Percentiles rank a stretch among this genome's conserved stretches.
Evolutionary conservation across 2,113 vertebrate species (phyloP).

Genomic region (Pogonocichla stellata): DNA sequence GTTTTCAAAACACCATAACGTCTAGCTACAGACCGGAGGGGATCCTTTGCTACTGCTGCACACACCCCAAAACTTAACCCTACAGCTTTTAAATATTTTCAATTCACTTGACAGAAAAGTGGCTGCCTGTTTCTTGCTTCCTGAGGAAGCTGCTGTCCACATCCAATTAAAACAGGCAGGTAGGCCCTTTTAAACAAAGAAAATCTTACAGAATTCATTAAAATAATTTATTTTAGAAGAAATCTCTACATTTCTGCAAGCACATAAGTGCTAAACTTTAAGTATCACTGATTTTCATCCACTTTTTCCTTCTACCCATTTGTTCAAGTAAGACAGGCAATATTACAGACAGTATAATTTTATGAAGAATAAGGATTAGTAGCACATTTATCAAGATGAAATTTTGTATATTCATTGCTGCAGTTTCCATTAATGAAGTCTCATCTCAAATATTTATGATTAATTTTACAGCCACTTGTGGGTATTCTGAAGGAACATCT

Average conservation of each 20-base stretch:
- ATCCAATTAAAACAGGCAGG: background rate
- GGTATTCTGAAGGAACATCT: background rate
- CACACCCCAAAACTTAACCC: background rate
- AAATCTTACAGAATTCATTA: background rate
- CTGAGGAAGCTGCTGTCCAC: background rate
- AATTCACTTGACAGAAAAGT: background rate
- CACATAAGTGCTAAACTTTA: background rate
- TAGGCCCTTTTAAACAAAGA: background rate
- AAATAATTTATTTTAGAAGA: background rate
- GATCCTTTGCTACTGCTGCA: background rate
- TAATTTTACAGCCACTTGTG: background rate
- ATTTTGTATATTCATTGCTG: constrained; percentile 3
- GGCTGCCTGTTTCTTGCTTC: background rate
- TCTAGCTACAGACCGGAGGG: background rate
- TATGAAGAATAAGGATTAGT: background rate
- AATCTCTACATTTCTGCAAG: background rate
- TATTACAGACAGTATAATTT: background rate
- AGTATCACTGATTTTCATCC: background rate
- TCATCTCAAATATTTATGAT: constrained; percentile 32
- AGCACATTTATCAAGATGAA: constrained; percentile 20
- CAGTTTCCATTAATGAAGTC: constrained; percentile 12
- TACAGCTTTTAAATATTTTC: background rate
- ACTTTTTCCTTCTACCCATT: background rate
- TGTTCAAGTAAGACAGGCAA: background rate
- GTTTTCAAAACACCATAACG: background rate